Evolutionary conservation across 2,113 vertebrate genomes (phyloP), one percentile per base, ranked within the genome.

Genomic region (Phaethornis superciliosus): DNA sequence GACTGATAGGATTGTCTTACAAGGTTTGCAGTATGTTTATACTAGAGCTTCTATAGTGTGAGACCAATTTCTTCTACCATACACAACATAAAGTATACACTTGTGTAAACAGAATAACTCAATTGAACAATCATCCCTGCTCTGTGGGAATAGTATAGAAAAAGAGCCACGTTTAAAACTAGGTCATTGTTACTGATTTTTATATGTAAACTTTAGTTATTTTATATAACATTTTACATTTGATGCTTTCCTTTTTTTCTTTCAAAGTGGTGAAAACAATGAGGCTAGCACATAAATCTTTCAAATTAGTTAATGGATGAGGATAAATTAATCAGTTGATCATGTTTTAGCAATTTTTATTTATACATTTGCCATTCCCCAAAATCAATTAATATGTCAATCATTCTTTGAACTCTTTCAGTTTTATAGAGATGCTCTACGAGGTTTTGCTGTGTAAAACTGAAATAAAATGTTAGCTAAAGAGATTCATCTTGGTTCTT

Each of bases 401-500:
- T 23, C 4, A 64, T 55, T 89, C 47, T 59, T 93, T 78, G 75
- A 94, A 59, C 12, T 60, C n/a, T 58, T 90, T 76, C 44, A 70
- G 59, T 80, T 88, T 77, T 95, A 60, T 33, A 21, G 71, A 60
- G 83, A 72, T 64, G 16, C 19, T 89, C 3, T 76, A 35, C 35
- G 27, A 88, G 32, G 49, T 89, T 88, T 28, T 81, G 59, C n/a
- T 92, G 68, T 71, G 49, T 40, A 82, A 76, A 93, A 69, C 33
- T 28, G 18, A 80, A 51, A 59, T 63, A 93, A 90, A 95, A 89
- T 32, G 8, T 89, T 94, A 85, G 49, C 23, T 80, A 89, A 90
- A 35, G 80, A 94, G 37, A 78, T 92, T 33, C 62, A 65, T 56
- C 74, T 75, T 46, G 51, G 17, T 69, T 81, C 46, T 81, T 78